Conservation (phyloP, 2,797 vertebrate species). For the Sebastes miniatus region DNA sequence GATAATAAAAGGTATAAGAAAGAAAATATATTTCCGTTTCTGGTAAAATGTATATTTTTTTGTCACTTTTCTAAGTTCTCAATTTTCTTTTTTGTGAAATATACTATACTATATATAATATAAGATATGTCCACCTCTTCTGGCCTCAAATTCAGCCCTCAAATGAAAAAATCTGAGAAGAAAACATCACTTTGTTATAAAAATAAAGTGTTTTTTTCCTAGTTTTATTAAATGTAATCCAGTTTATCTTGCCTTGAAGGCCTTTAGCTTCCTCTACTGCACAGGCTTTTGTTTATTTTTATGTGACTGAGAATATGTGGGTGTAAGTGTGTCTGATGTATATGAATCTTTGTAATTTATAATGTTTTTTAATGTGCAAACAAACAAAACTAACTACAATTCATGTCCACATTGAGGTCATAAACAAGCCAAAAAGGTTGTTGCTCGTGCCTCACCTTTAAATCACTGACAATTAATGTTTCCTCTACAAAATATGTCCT, state of each 20-base stretch:
- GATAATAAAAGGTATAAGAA: neutral
- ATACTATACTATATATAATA: no score
- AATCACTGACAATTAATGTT: neutral
- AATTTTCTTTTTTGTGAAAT: neutral
- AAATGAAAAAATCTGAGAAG: neutral
- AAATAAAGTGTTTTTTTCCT: neutral
- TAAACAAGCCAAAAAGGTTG: neutral
- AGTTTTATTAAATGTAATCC: neutral
- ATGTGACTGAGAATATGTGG: neutral
- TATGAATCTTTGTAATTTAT: neutral
- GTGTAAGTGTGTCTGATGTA: neutral
- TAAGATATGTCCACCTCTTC: rapidly evolving
- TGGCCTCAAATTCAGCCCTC: neutral
- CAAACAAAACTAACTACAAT: neutral
- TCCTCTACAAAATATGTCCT: neutral
- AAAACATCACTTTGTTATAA: neutral
- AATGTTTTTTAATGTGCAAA: neutral
- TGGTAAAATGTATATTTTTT: neutral
- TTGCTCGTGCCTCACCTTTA: neutral
- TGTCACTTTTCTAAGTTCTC: neutral
- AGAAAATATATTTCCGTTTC: neutral
- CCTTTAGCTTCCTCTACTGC: neutral
- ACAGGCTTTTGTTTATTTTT: neutral
- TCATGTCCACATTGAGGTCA: neutral
- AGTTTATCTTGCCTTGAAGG: neutral